phyloP scores from a whole-genome alignment of 2,888 invertebrate genomes.

The Therioaphis trifolii region DNA sequence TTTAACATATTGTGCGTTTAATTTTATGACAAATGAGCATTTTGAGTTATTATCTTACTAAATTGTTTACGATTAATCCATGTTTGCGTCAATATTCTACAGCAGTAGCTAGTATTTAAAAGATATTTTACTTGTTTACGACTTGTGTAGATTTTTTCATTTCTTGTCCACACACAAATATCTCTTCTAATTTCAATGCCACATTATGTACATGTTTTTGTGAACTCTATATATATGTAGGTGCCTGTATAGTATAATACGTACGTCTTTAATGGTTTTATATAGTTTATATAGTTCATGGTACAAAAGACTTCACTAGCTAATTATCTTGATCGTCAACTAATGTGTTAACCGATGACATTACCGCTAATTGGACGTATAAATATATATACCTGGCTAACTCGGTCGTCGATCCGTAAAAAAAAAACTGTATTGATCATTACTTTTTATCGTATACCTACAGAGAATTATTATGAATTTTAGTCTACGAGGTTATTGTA shows the following conservation, averaged over 20 bases:
- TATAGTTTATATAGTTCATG: neutral
- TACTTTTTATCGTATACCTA: conserved; percentile 11
- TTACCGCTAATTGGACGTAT: conserved; percentile 31
- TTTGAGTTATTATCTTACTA: too few species aligned
- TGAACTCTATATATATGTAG: neutral
- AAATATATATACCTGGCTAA: neutral
- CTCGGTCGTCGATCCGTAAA: conserved; percentile 1
- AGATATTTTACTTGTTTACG: too few species aligned
- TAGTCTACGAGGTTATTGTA: conserved; percentile 17
- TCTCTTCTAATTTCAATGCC: conserved; percentile 10
- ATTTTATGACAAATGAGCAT: too few species aligned
- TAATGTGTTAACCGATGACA: conserved; percentile 1
- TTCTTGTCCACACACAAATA: too few species aligned
- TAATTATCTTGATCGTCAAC: conserved; percentile 48
- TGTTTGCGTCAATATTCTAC: too few species aligned
- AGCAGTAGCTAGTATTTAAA: too few species aligned
- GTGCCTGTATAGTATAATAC: neutral
- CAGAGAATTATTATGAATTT: conserved; percentile 18
- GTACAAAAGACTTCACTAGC: neutral
- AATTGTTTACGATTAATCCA: too few species aligned
- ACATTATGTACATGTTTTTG: neutral
- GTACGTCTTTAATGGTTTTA: conserved; percentile 13
- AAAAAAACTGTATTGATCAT: conserved; percentile 18
- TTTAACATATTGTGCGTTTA: neutral
- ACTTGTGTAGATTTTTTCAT: too few species aligned